Base-by-base conservation (phyloP, 2,113 vertebrate species). In the Sisor rabdophorus region DNA sequence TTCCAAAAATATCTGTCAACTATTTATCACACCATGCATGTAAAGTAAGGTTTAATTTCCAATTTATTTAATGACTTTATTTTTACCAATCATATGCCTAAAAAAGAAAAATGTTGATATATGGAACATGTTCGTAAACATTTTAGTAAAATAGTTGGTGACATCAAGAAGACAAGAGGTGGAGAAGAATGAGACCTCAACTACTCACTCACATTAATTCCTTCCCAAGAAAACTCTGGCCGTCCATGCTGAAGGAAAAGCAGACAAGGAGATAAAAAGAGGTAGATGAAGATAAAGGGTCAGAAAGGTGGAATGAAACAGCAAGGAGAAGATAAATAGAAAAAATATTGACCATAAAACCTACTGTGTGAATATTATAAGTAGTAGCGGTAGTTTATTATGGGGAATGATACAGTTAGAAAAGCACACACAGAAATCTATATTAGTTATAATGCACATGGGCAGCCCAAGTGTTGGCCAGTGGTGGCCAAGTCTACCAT, bases 191-290 rank as follows among this genome's bases (percentile, higher is more conserved):
- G 69, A 22, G 52, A 28, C 47, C 61, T 55, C 67, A 71, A 67
- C 55, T 81, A 55, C 48, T 85, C 73, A 98, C 95, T 98, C 92
- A 97, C 96, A 88, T 98, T 98, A 92, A 96, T 96, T 80, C 94
- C 96, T 82, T 98, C 96, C 95, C 95, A 98, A 89, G 96, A 98
- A 92, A 96, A 95, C 88, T 98, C 95, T 1, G 93, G 90, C 85
- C 92, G 91, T 76, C 94, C 94, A 92, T 95, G 95, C 95, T 97
- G 84, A 82, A 85, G 80, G 79, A 85, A 85, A 76, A 81, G 32
- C 40, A 63, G n/a, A 60, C 48, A 78, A 70, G 12, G 63, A 63
- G 68, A 61, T 76, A 75, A 82, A 60, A 76, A 80, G 0, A 78
- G 56, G 75, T 53, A 53, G 67, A 56, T 30, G 58, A 55, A 44